Conservation (phyloP, 2,888 invertebrate genomes). For the Epirrhoe alternata region DNA sequence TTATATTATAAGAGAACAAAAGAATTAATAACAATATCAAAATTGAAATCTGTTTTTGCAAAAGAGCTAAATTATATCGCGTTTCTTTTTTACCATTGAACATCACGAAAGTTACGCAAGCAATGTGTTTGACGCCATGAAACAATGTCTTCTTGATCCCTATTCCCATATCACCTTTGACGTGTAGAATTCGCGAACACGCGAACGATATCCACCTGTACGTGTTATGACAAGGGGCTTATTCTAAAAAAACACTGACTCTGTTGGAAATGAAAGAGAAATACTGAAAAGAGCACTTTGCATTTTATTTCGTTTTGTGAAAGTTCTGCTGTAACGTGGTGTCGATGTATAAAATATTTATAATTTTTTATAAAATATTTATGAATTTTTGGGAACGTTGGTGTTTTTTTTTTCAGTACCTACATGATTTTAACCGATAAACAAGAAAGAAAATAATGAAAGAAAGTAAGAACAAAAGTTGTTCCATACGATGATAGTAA, state of each 20-base stretch:
- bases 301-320: background rate
- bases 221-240: slow-evolving; percentile 67
- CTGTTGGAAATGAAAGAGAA: background rate
- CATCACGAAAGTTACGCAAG: slow-evolving; percentile 42
- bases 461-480: too few relatives aligned
- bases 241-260: slow-evolving; percentile 47
- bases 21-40: background rate
- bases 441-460: too few relatives aligned
- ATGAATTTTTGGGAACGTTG: too few relatives aligned
- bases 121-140: slow-evolving; percentile 55
- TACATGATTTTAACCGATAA: too few relatives aligned
- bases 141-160: slow-evolving; percentile 69
- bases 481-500: too few relatives aligned
- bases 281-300: background rate
- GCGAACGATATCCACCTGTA: slow-evolving; percentile 64
- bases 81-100: slow-evolving; percentile 38
- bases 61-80: slow-evolving; percentile 17
- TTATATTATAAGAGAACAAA: background rate
- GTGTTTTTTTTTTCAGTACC: background rate
- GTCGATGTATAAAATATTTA: background rate
- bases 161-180: slow-evolving; percentile 69
- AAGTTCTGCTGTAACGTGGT: background rate
- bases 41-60: background rate
- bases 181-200: slow-evolving; percentile 66
- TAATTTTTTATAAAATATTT: too few relatives aligned